These are phyloP conservation scores for Phrynosoma blainvillii DNA, from an alignment of 2,113 vertebrate species.

Conservation along the genomic window DNA sequence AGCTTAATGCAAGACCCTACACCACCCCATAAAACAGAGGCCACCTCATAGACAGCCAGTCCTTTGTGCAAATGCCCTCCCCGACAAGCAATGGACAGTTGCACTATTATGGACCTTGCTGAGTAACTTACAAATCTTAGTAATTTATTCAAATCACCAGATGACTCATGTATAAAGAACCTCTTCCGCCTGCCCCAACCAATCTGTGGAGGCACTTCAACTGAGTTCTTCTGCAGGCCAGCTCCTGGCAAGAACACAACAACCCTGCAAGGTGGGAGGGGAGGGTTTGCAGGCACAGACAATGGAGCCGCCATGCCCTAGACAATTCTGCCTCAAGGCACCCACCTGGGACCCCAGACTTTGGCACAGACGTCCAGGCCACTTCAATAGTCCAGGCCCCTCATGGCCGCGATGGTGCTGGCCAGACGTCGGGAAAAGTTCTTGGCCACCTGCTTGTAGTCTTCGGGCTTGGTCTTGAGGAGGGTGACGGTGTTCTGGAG, in stretches of 20 bases:
- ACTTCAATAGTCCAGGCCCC: conserved; percentile 74
- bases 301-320: not conserved
- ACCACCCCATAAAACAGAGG: not conserved
- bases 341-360: too few species aligned
- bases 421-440: conserved; percentile 84
- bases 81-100: too few species aligned
- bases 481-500: conserved; percentile 84
- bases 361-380: too few species aligned
- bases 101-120: too few species aligned
- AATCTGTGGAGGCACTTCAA: too few species aligned
- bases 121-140: too few species aligned
- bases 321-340: not conserved
- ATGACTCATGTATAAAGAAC: too few species aligned
- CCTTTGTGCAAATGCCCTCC: too few species aligned
- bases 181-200: too few species aligned
- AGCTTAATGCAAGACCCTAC: not conserved
- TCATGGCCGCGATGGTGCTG: conserved; percentile 81
- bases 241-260: not conserved
- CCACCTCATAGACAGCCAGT: too few species aligned
- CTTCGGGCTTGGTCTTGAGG: conserved; percentile 89
- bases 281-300: not conserved
- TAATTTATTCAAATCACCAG: too few species aligned
- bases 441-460: conserved; percentile 86
- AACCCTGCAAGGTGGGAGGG: not conserved
- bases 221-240: not conserved